These are phyloP conservation scores for Capitulum mitella DNA, from an alignment of 2,888 invertebrate species.

Conservation along the genomic window DNA sequence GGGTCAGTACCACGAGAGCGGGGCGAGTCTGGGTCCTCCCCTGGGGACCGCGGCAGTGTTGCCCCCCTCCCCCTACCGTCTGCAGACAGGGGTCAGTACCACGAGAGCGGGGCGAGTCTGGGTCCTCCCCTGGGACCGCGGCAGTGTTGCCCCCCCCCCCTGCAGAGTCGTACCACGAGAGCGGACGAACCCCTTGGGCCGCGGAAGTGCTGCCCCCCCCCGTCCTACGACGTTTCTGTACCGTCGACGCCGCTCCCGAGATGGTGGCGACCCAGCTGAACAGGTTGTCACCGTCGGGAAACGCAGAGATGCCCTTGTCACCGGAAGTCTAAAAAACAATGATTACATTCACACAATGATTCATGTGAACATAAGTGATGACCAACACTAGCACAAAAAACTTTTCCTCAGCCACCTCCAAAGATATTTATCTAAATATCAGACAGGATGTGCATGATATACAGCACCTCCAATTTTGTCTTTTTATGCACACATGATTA, in stretches of 20 bases:
- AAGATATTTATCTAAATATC: background rate
- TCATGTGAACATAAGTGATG: too few species aligned
- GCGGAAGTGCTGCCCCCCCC: constrained; percentile 34
- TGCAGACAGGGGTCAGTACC: background rate
- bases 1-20: too few species aligned
- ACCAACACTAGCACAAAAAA: too few species aligned
- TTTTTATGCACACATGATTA: too few species aligned
- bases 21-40: too few species aligned
- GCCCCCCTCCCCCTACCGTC: background rate
- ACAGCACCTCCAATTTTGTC: too few species aligned
- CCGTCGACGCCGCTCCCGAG: constrained; percentile 78
- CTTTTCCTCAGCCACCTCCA: background rate
- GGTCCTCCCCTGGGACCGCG: background rate
- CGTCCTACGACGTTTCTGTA: too few species aligned
- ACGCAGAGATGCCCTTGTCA: constrained; percentile 88
- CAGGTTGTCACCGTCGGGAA: constrained; percentile 91
- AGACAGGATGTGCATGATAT: too few species aligned
- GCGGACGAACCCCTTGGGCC: background rate
- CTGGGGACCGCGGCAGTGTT: too few species aligned
- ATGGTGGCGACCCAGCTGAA: constrained; percentile 98
- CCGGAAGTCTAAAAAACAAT: constrained; percentile 23
- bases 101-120: background rate
- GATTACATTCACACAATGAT: background rate
- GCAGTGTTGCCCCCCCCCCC: background rate
- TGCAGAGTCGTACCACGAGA: background rate